Evolutionary conservation across 2,797 vertebrate genomes (phyloP), one percentile per base, ranked within the genome.

Genomic region (Gymnocypris eckloni): DNA sequence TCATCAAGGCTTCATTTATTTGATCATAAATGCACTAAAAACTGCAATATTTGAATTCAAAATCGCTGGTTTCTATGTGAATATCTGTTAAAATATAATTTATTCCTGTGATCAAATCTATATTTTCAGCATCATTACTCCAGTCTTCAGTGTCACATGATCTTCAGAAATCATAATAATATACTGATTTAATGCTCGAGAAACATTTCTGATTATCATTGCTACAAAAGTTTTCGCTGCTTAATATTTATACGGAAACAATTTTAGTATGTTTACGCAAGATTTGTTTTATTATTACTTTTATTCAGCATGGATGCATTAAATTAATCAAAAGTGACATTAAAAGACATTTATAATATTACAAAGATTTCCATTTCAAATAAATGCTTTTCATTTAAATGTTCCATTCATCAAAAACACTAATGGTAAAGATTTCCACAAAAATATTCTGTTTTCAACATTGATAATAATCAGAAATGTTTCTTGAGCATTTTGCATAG

Each of bases 11-110:
- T 39, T 54, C 20, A 56, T 56, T 39, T 77, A 41, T 39, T 56
- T 77, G 6, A 56, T 77, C 0, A 39, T 39, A 37, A 75, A 76
- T 7, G 6, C 1, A 15, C 8, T 20, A 54, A 54, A 12, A 22
- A 22, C 2, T 1, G 2, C 9, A 54, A 56, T 61, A 4, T 39
- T 54, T 13, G 50, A 37, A 6, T 22, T 7, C 37, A 12, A 12
- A 20, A 22, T 0, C 0, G 2, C 16, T 4, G 9, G 1, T 37
- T 20, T 54, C 6, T 8, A 0, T 4, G 6, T 8, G 6, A 37
- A 37, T 54, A 7, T 13, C 0, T 54, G 0, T 2, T 22, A 22
- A 39, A 54, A 0, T 22, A 4, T 22, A 4, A 77, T 39, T 22
- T 39, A 76, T 39, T 56, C 7, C 6, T 22, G 73, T 2, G 50